phyloP scores from a whole-genome alignment of 2,797 vertebrate species.

The Benthosema pterotum region DNA sequence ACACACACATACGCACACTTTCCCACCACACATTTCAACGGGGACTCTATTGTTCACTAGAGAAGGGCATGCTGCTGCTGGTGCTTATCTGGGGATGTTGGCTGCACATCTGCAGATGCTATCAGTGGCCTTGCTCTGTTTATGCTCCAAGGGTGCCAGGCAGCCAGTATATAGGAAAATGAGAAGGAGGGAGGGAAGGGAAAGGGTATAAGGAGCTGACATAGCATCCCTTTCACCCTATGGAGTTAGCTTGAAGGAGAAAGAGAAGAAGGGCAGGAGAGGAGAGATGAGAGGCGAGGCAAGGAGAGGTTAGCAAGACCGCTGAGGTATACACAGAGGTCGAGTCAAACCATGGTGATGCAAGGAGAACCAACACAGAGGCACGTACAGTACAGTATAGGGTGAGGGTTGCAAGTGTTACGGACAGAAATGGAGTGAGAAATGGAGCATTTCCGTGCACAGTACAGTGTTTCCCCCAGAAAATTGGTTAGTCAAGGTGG shows the following conservation, averaged over 20 bases:
- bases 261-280: not conserved
- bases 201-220: constrained; percentile 12
- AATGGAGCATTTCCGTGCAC: not conserved
- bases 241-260: constrained; percentile 18
- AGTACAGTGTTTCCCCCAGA: too few relatives aligned
- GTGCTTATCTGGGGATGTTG: constrained; percentile 63
- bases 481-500: too few relatives aligned
- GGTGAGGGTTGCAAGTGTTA: not conserved
- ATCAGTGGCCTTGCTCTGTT: constrained; percentile 61
- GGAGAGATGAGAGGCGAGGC: not conserved
- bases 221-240: constrained; percentile 38
- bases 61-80: constrained; percentile 56
- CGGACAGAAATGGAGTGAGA: not conserved
- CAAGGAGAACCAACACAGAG: not conserved
- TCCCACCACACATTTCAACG: constrained; percentile 47
- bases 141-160: constrained; percentile 50
- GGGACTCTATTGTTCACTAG: constrained; percentile 57
- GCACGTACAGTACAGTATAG: too few relatives aligned
- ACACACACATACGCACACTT: constrained; percentile 8
- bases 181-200: constrained; percentile 54
- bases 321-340: not conserved
- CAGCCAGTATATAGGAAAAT: constrained; percentile 48
- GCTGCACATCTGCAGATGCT: constrained; percentile 71
- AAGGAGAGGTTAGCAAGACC: constrained; percentile 4
- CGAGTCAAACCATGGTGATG: not conserved